Percentiles rank a stretch among this genome's conserved stretches.
Conservation (phyloP, 2,797 vertebrate genomes). For the Gambelia wislizenii region DNA sequence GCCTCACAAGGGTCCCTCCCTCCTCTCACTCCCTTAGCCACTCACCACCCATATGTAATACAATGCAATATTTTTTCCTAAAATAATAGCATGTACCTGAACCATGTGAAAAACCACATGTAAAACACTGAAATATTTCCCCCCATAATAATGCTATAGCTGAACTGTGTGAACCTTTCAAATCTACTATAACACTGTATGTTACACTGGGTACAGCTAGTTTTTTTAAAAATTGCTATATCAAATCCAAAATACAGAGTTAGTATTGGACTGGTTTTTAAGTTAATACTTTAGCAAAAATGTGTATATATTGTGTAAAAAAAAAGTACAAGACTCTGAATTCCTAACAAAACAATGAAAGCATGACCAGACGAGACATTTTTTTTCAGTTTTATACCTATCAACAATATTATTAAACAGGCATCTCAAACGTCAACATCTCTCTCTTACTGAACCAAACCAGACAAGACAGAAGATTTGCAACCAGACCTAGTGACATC, state of each 20-base stretch:
- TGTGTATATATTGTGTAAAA: not conserved
- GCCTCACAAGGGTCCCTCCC: too few species aligned
- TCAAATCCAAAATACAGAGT: not conserved
- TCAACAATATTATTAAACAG: not conserved
- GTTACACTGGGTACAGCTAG: too few species aligned
- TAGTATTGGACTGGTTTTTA: not conserved
- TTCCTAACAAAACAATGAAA: not conserved
- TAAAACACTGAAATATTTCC: too few species aligned
- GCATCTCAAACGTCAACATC: not conserved
- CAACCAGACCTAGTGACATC: not conserved
- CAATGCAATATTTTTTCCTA: too few species aligned
- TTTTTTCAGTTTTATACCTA: not conserved
- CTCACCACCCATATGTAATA: too few species aligned
- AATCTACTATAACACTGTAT: too few species aligned
- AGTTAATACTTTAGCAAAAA: not conserved
- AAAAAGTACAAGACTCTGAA: not conserved
- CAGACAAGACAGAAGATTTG: not conserved
- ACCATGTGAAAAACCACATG: too few species aligned
- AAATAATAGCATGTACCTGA: too few species aligned
- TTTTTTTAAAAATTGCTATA: not conserved
- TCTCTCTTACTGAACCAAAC: not conserved
- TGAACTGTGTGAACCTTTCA: too few species aligned
- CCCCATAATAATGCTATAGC: too few species aligned
- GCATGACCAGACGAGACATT: not conserved
- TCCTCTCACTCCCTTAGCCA: too few species aligned